Evolutionary conservation across 2,888 invertebrate species (phyloP).

Genomic region (Temnothorax rugatulus): DNA sequence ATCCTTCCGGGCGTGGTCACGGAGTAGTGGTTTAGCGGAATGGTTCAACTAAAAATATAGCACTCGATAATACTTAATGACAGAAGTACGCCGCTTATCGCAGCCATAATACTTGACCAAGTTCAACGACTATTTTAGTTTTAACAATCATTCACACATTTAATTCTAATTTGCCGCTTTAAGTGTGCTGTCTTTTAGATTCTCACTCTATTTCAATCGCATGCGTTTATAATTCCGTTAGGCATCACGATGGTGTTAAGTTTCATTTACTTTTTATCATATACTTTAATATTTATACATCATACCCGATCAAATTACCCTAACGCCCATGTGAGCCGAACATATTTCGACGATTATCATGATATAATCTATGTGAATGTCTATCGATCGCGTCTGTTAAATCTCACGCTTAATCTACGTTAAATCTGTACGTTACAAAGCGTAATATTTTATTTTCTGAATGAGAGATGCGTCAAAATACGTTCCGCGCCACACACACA

Average conservation of each 20-base stretch:
- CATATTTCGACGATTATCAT: conserved; percentile 79
- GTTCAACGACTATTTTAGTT: conserved; percentile 82
- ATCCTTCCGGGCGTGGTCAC: conserved; percentile 75
- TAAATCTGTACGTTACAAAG: conserved; percentile 4
- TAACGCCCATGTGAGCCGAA: conserved; percentile 78
- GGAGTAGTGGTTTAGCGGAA: conserved; percentile 57
- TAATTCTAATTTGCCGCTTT: conserved; percentile 86
- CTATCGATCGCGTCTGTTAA: conserved; percentile 43
- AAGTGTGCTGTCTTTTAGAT: conserved; percentile 81
- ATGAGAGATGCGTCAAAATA: conserved; percentile 78
- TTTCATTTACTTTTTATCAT: conserved; percentile 67
- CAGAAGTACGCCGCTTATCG: conserved; percentile 49
- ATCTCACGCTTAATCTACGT: background rate
- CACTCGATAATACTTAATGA: conserved; percentile 54
- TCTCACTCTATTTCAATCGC: conserved; percentile 67
- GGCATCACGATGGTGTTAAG: conserved; percentile 68
- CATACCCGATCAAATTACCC: conserved; percentile 79
- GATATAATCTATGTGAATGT: conserved; percentile 14
- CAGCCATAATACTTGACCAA: conserved; percentile 84
- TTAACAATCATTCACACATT: conserved; percentile 82
- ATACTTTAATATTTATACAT: conserved; percentile 80
- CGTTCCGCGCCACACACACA: conserved; percentile 82
- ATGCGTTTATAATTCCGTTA: conserved; percentile 67
- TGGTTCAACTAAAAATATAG: conserved; percentile 29
- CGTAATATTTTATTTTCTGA: background rate